A percentile compares a stretch with the other conserved stretches of the same genome.
Conservation (phyloP, 2,113 vertebrate genomes). For the Leptobrachium leishanense region DNA sequence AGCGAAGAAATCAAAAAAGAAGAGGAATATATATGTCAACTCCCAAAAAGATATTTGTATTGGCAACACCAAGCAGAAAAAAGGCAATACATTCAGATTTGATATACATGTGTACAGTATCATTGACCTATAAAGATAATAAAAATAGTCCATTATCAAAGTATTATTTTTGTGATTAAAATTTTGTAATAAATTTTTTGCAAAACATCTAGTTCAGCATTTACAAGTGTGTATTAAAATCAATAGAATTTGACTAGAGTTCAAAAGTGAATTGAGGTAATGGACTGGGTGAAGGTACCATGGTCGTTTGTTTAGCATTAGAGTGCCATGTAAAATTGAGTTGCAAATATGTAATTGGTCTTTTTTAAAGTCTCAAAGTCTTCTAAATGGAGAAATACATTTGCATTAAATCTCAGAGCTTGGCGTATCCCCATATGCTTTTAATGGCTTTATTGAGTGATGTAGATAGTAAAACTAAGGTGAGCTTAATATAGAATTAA, state of each 20-base stretch:
- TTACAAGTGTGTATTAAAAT: not conserved
- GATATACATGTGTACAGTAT: not conserved
- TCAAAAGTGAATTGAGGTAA: not conserved
- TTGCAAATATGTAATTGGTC: too few relatives aligned
- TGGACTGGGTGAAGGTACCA: not conserved
- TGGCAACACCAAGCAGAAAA: slow-evolving; percentile 7
- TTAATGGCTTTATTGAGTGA: too few relatives aligned
- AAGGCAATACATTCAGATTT: not conserved
- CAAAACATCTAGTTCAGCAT: not conserved
- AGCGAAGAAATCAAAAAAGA: slow-evolving; percentile 3
- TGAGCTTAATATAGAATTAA: too few relatives aligned
- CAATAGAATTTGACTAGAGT: not conserved
- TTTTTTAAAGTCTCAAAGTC: too few relatives aligned
- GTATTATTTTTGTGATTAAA: not conserved
- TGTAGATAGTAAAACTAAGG: too few relatives aligned
- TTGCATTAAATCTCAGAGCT: too few relatives aligned
- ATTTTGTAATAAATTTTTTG: not conserved
- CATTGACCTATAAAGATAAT: not conserved
- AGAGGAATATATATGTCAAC: slow-evolving; percentile 6
- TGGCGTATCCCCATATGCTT: too few relatives aligned
- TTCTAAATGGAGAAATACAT: too few relatives aligned
- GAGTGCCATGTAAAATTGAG: too few relatives aligned
- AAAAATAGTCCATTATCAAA: not conserved
- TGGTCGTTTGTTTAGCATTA: too few relatives aligned
- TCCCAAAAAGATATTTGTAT: slow-evolving; percentile 9